A percentile compares a stretch with the other conserved stretches of the same genome.
Evolutionary conservation across 1,140 invertebrate genomes (phyloP).

Genomic region (Monochamus saltuarius): DNA sequence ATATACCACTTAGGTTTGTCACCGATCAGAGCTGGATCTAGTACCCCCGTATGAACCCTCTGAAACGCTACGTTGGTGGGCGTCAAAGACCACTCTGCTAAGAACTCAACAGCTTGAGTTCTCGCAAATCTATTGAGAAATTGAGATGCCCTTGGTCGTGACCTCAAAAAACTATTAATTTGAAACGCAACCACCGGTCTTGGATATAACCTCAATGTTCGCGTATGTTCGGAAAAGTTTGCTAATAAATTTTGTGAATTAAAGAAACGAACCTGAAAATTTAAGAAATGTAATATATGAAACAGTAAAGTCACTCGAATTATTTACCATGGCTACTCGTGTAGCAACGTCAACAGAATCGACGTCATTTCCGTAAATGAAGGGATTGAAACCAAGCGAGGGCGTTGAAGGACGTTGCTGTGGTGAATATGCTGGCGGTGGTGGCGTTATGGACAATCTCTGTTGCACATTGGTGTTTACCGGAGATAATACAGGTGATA

Average conservation of each 20-base stretch:
- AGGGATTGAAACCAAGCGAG: conserved; percentile 68
- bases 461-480: conserved; percentile 45
- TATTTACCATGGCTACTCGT: conserved; percentile 91
- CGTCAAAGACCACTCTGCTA: conserved; percentile 96
- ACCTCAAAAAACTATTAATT: conserved; percentile 95
- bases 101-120: conserved; percentile 96
- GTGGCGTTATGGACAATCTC: conserved; percentile 46
- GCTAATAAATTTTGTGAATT: conserved; percentile 96
- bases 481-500: conserved; percentile 39
- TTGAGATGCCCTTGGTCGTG: conserved; percentile 79
- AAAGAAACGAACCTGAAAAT: conserved; percentile 86
- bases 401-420: conserved; percentile 36
- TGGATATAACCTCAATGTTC: conserved; percentile 94
- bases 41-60: conserved; percentile 93
- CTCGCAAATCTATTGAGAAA: conserved; percentile 91
- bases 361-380: conserved; percentile 94
- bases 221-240: conserved; percentile 96
- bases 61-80: conserved; percentile 97
- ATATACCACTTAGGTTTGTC: conserved; percentile 97
- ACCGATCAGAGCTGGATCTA: conserved; percentile 92
- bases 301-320: background rate
- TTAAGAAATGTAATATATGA: background rate
- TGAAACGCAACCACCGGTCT: conserved; percentile 98
- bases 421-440: conserved; percentile 29
- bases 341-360: conserved; percentile 99